phyloP scores from a whole-genome alignment of 2,113 vertebrate genomes.

The Hepsetus odoe region DNA sequence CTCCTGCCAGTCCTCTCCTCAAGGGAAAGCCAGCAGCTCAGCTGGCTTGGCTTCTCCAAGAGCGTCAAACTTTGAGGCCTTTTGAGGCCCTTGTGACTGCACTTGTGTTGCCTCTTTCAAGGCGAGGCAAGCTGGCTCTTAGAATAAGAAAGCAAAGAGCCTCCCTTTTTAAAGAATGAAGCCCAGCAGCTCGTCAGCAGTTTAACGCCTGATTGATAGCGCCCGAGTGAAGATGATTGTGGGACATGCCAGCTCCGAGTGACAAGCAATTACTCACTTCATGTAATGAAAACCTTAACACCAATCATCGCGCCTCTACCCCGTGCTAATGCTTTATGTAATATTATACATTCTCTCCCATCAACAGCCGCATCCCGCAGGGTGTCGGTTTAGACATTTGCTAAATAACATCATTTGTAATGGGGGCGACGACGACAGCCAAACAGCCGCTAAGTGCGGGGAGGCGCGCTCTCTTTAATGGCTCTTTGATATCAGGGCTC shows the following conservation, averaged over 20 bases:
- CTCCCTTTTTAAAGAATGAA: slow-evolving; percentile 70
- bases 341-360: slow-evolving; percentile 76
- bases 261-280: slow-evolving; percentile 82
- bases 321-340: slow-evolving; percentile 75
- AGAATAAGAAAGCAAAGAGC: slow-evolving; percentile 71
- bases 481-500: slow-evolving; percentile 15
- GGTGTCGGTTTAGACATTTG: slow-evolving; percentile 75
- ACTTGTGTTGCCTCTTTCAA: neutral
- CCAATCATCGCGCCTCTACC: slow-evolving; percentile 77
- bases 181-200: slow-evolving; percentile 74
- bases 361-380: slow-evolving; percentile 69
- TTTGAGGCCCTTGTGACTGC: neutral
- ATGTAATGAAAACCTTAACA: slow-evolving; percentile 83
- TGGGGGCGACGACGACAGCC: slow-evolving; percentile 71
- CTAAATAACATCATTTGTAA: slow-evolving; percentile 84
- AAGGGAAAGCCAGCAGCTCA: neutral
- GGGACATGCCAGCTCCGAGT: slow-evolving; percentile 76
- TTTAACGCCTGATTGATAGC: slow-evolving; percentile 82
- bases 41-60: neutral
- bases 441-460: slow-evolving; percentile 53
- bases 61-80: neutral
- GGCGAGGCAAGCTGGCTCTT: neutral
- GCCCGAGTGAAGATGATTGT: slow-evolving; percentile 78
- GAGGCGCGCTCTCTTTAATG: slow-evolving; percentile 37
- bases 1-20: neutral